These are phyloP conservation scores for Atlantisia rogersi DNA, from an alignment of 2,113 vertebrate species.

Conservation along the genomic window DNA sequence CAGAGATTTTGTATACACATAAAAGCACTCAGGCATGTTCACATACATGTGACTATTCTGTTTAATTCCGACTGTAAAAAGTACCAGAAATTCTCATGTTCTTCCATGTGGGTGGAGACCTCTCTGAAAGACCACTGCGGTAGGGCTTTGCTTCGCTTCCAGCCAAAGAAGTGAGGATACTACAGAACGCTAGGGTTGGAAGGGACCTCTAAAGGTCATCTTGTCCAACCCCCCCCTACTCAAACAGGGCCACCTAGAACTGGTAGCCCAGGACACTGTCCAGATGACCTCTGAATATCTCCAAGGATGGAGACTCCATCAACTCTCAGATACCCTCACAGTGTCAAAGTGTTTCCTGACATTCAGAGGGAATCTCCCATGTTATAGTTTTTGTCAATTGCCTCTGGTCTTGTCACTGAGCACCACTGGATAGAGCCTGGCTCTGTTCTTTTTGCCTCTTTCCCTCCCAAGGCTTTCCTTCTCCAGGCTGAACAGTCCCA, in stretches of 20 bases:
- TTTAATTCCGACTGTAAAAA: neutral
- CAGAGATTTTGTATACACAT: neutral
- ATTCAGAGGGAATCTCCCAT: too few relatives aligned
- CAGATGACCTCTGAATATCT: neutral
- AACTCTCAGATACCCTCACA: neutral
- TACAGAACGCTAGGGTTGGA: neutral
- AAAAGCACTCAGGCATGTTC: neutral
- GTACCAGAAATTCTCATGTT: neutral
- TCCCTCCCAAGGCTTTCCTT: too few relatives aligned
- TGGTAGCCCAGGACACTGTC: too few relatives aligned
- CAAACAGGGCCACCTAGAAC: neutral
- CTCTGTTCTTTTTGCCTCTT: too few relatives aligned
- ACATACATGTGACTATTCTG: neutral
- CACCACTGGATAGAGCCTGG: too few relatives aligned
- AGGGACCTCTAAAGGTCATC: neutral
- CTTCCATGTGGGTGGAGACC: neutral
- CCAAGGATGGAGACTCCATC: neutral
- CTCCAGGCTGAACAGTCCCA: too few relatives aligned
- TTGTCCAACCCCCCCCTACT: neutral
- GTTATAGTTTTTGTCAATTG: too few relatives aligned
- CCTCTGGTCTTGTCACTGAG: too few relatives aligned
- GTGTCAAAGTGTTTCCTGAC: too few relatives aligned
- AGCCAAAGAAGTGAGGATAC: neutral
- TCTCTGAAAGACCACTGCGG: neutral
- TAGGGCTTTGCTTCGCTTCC: neutral